Conservation (phyloP, 2,888 invertebrate genomes). For the Meghimatium bilineatum region DNA sequence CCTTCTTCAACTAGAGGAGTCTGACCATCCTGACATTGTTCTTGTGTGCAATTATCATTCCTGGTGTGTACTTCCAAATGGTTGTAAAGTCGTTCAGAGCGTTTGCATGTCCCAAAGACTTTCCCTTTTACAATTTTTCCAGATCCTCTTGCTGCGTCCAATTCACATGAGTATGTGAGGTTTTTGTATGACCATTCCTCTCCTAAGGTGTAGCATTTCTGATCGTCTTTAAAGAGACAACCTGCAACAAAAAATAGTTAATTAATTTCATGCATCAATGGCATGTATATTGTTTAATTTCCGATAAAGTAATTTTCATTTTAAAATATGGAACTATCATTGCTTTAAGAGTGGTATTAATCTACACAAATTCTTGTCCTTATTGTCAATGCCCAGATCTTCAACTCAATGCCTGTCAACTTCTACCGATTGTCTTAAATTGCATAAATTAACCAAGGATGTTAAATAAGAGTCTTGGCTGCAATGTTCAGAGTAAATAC, state of each 20-base stretch:
- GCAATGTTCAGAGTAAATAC: too few relatives aligned
- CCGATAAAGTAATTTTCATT: too few relatives aligned
- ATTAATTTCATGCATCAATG: background rate
- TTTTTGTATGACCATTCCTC: background rate
- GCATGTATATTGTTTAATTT: too few relatives aligned
- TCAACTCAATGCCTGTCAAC: too few relatives aligned
- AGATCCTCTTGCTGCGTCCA: background rate
- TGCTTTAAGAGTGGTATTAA: too few relatives aligned
- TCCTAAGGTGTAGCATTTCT: background rate
- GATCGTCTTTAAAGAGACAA: background rate
- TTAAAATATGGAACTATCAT: too few relatives aligned
- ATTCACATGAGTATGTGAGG: background rate
- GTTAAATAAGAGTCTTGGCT: too few relatives aligned
- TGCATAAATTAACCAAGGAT: too few relatives aligned
- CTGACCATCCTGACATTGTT: background rate
- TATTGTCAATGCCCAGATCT: too few relatives aligned
- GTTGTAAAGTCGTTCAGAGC: background rate
- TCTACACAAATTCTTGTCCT: too few relatives aligned
- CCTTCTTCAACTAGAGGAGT: constrained; percentile 1
- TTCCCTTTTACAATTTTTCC: background rate
- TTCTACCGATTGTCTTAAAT: too few relatives aligned
- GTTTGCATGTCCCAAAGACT: background rate
- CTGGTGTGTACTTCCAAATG: background rate
- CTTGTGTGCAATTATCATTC: background rate
- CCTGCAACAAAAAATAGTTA: background rate